Percentiles rank a stretch among this genome's conserved stretches.
Evolutionary conservation across 2,113 vertebrate genomes (phyloP).

Genomic region (Pelecanus crispus): DNA sequence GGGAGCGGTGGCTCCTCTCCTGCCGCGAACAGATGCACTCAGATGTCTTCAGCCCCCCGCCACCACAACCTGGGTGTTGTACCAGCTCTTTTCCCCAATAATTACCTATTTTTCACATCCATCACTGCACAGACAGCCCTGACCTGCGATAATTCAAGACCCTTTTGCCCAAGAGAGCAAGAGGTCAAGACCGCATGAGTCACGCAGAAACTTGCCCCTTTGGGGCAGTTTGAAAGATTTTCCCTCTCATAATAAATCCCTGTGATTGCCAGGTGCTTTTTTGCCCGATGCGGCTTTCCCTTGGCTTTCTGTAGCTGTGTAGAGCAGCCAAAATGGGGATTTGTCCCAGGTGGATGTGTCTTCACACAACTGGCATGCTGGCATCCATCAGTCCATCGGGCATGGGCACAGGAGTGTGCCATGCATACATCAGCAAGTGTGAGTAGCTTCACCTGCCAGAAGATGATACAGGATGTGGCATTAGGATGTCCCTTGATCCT

Average conservation of each 20-base stretch:
- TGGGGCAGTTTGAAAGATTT: background rate
- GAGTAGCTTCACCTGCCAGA: background rate
- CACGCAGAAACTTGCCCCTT: background rate
- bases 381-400: background rate
- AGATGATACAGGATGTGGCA: background rate
- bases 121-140: background rate
- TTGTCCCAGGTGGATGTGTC: background rate
- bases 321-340: background rate
- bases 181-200: background rate
- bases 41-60: background rate
- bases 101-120: background rate
- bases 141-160: background rate
- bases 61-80: background rate
- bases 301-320: background rate
- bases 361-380: background rate
- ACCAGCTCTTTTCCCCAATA: background rate
- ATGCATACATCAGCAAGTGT: background rate
- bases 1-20: background rate
- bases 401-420: background rate
- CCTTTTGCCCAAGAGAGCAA: background rate
- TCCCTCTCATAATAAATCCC: background rate
- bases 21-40: accelerated
- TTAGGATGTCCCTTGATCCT: background rate
- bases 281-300: background rate
- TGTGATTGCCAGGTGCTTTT: background rate